phyloP scores from a whole-genome alignment of 30 jellyfish, hydroid and myxozoan species.

The Rhopilema esculentum region DNA sequence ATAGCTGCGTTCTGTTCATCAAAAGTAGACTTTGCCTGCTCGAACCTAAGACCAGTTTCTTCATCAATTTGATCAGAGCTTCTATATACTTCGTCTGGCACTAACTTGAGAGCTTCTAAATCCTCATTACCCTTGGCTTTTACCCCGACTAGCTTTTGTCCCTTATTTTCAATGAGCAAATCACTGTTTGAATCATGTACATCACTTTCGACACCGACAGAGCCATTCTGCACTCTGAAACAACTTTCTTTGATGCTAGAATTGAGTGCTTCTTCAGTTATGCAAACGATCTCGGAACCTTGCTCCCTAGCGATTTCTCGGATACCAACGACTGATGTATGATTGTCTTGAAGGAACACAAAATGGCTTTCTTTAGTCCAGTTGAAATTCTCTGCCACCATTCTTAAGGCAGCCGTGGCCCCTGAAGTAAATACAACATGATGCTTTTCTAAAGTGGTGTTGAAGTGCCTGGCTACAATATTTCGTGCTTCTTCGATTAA shows the following conservation, averaged over 20 bases:
- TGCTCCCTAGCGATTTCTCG: slow-evolving; percentile 36
- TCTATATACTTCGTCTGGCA: neutral
- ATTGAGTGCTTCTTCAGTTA: slow-evolving; percentile 44
- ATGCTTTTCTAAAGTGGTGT: slow-evolving; percentile 61
- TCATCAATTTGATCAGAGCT: neutral
- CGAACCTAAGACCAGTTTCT: neutral
- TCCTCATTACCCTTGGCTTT: too few species aligned
- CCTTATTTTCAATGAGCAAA: too few species aligned
- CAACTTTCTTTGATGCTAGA: too few species aligned
- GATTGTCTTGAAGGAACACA: slow-evolving; percentile 59
- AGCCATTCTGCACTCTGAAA: neutral
- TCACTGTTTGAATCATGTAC: neutral
- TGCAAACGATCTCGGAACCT: slow-evolving; percentile 31
- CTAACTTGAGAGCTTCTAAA: too few species aligned
- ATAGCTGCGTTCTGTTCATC: neutral
- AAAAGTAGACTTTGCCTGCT: neutral
- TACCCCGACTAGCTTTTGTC: too few species aligned
- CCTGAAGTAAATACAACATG: slow-evolving; percentile 73
- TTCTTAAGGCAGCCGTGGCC: slow-evolving; percentile 68
- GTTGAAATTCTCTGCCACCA: slow-evolving; percentile 54
- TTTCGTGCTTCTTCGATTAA: slow-evolving; percentile 53
- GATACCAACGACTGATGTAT: slow-evolving; percentile 75
- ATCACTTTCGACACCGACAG: neutral
- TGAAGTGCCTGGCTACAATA: slow-evolving; percentile 54
- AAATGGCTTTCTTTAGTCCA: slow-evolving; percentile 37